Evolutionary conservation across 2,797 vertebrate genomes (phyloP), one percentile per base, ranked within the genome.

Genomic region (Onychomys leucogaster): DNA sequence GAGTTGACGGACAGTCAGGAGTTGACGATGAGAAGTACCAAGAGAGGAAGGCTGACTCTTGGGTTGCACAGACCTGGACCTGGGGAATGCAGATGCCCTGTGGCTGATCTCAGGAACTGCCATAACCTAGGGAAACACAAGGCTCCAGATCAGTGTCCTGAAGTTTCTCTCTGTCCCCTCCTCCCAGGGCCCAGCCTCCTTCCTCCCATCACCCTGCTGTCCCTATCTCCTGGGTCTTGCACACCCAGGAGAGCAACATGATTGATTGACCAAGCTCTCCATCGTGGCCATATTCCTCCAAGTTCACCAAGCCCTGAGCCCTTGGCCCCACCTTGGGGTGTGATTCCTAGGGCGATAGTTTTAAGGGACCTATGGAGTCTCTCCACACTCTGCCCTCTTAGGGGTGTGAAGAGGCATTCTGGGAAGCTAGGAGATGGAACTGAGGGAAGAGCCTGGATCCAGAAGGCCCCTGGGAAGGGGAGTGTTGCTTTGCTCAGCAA

Each of bases 51-150:
- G 69, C 17, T n/a, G 71, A n/a, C 43, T 82, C 41, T 2, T 6
- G 34, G 12, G 77, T 19, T 0, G 0, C 46, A 52, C n/a, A 6
- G 4, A 0, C 0, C 1, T 12, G n/a, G 41, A 25, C 57, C 43
- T 63, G 86, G 63, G 19, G 63, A 92, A 27, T 1, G n/a, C 67
- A 75, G 23, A 67, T 12, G 57, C 37, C 43, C 7, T 3, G 67
- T n/a, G 37, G 69, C 23, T 19, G 41, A 27, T n/a, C 55, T 76
- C 43, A 55, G 34, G 49, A 3, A 12, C 1, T 10, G 21, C 2
- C 14, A 13, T 5, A 71, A 34, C 16, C 25, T 37, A 43, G 21
- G 63, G 23, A 61, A 57, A 46, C 63, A 49, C 32, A 27, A 19
- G 82, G 43, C 55, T 69, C 61, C 63, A 37, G 34, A 10, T 29